Evolutionary conservation across 2,888 invertebrate genomes (phyloP), one percentile per base, ranked within the genome.

Genomic region (Phalangium opilio): DNA sequence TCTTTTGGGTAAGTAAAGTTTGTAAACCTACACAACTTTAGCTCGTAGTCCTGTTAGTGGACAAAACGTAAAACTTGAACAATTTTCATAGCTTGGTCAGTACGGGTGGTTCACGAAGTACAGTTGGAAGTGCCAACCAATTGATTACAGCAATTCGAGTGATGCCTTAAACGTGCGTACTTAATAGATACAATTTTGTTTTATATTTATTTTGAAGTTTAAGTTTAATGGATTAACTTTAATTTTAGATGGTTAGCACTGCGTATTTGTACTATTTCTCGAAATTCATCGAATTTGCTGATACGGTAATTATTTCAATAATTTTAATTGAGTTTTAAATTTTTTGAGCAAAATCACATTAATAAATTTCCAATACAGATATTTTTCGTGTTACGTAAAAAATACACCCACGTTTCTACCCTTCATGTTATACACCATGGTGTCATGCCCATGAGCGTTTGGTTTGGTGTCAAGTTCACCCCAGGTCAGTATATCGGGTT

Each of bases 231-330:
- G 17, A 3, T 12, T 42, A 19, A 7, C 17, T 11, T 14, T 42
- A 3, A 10, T 42, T 42, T 42, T 15, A 85, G 79, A 86, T 87
- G 84, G 78, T 83, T 44, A 78, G 77, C 55, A 73, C 83, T 4
- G 84, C 84, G 65, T 86, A 85, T 84, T 81, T 81, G 75, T 87
- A 86, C 69, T 87, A 84, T 71, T 78, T 86, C 64, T 85, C 85
- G 43, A 87, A 87, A 67, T 73, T 86, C 57, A 79, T 84, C 3
- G 87, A 87, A 70, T 83, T 87, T 59, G 76, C 82, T 3, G 87
- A 87, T 69, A 87, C 86, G 46, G 75, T 83, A 68, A 62, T 65
- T 46, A 39, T 2, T 36, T 48, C 11, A n/a, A n/a, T n/a, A n/a
- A n/a, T n/a, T n/a, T n/a, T n/a, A n/a, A 33, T 14, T 18, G 19